Evolutionary conservation across 2,888 invertebrate species (phyloP), one percentile per base, ranked within the genome.

Genomic region (Cheilosia vernalis): DNA sequence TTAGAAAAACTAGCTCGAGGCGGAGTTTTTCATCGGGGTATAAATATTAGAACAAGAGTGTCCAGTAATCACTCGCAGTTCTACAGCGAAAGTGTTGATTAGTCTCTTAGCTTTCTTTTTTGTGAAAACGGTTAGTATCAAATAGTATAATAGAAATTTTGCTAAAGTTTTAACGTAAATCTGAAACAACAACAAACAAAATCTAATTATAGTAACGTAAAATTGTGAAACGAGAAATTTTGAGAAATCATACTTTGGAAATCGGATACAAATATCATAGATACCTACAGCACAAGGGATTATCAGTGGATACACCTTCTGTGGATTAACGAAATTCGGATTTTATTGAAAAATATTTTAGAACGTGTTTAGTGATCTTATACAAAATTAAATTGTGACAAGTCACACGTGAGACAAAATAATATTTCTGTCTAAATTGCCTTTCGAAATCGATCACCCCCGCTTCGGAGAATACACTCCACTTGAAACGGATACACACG

Each of bases 41-140:
- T 92, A 92, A 92, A 92, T 92, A 92, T 90, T 92, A 91, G 92
- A 90, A 89, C 90, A 90, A 79, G 88, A 86, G 89, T 89, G 88
- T 92, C 92, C 91, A 91, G 92, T 89, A 90, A 89, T 85, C 92
- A 92, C 92, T 92, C 92, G 92, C 92, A 92, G 92, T 92, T 92
- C 92, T 91, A 90, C 89, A 91, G 92, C 91, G 91, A 92, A 92
- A 92, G 92, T 92, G 92, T 91, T 91, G 92, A 88, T 91, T 89
- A 89, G 90, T 89, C 89, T 90, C 89, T 88, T 89, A 90, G 87
- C 89, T 90, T 90, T 89, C 89, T 89, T 88, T 88, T 78, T 87
- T 87, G 83, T 87, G 79, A 42, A 89, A 90, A 91, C 90, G 91
- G 91, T 91, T 89, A 89, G 91, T 91, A 88, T 66, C 17, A 51